Conservation (phyloP, 2,888 invertebrate genomes). For the Rhimphoctona megacephalus region DNA sequence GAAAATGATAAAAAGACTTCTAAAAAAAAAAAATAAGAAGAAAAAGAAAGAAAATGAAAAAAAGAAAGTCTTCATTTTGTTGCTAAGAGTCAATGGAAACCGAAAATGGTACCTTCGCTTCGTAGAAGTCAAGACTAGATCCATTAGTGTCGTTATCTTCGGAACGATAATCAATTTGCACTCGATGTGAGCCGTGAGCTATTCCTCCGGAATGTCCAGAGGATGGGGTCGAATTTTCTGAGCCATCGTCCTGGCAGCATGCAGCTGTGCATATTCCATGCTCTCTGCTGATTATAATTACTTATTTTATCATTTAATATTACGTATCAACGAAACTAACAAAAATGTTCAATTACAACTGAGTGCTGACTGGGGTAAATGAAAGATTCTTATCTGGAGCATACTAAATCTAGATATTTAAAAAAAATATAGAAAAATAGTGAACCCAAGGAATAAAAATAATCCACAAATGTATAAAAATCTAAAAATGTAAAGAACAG, state of each 20-base stretch:
- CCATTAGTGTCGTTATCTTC: constrained; percentile 79
- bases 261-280: constrained; percentile 82
- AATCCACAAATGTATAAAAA: no score
- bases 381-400: neutral
- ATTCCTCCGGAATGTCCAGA: constrained; percentile 80
- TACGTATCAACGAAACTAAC: neutral
- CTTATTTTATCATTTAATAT: neutral
- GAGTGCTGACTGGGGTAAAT: neutral
- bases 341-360: neutral
- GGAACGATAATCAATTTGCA: constrained; percentile 78
- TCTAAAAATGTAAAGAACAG: no score
- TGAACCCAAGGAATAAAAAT: neutral
- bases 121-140: constrained; percentile 81
- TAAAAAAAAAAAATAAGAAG: neutral
- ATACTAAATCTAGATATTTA: neutral
- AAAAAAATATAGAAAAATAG: neutral
- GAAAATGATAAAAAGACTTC: no score
- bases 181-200: constrained; percentile 76
- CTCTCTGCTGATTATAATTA: constrained; percentile 74
- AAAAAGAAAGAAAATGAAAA: neutral
- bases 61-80: neutral
- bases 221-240: constrained; percentile 81
- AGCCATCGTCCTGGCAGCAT: constrained; percentile 82
- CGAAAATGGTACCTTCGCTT: constrained; percentile 74
- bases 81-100: neutral